These are phyloP conservation scores for Caenorhabditis sulstoni DNA, from an alignment of 2,888 invertebrate genomes.

Conservation along the genomic window DNA sequence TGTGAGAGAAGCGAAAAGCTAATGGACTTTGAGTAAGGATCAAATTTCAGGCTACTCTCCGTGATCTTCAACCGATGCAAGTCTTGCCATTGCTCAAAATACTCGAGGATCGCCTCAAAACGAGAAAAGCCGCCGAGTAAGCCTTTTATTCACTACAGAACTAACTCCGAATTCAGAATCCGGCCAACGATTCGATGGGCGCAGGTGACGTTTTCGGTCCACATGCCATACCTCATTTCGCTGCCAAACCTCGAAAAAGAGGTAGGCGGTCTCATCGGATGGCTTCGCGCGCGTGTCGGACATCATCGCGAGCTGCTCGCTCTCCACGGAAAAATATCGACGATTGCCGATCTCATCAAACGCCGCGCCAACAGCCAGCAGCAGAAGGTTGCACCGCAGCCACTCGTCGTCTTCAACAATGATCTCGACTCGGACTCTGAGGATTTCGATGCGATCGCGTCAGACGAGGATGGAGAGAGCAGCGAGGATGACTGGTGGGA, in stretches of 20 bases:
- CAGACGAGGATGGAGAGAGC: constrained; percentile 59
- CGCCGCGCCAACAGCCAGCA: constrained; percentile 53
- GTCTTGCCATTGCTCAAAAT: constrained; percentile 63
- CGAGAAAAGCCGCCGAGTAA: constrained; percentile 59
- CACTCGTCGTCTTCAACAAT: constrained; percentile 58
- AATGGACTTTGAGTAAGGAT: too few relatives aligned
- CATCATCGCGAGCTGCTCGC: constrained; percentile 50
- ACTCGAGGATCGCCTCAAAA: constrained; percentile 59
- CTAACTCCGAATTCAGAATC: constrained; percentile 36
- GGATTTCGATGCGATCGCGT: constrained; percentile 56
- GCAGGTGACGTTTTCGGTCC: constrained; percentile 58
- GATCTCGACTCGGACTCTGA: constrained; percentile 59
- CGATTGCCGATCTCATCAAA: constrained; percentile 59
- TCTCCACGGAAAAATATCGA: constrained; percentile 60
- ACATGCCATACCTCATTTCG: constrained; percentile 63
- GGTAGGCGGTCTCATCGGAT: constrained; percentile 43
- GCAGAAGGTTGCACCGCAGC: constrained; percentile 53
- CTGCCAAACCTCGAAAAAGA: constrained; percentile 53
- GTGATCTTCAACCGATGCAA: constrained; percentile 60
- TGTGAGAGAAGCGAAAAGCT: constrained; percentile 19
- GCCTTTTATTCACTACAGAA: not conserved
- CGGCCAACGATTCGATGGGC: constrained; percentile 66
- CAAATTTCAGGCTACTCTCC: constrained; percentile 59
- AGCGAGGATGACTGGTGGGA: constrained; percentile 64
- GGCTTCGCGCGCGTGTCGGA: constrained; percentile 35